phyloP scores from a whole-genome alignment of 2,888 invertebrate genomes.

The Cryptus viduatorius region DNA sequence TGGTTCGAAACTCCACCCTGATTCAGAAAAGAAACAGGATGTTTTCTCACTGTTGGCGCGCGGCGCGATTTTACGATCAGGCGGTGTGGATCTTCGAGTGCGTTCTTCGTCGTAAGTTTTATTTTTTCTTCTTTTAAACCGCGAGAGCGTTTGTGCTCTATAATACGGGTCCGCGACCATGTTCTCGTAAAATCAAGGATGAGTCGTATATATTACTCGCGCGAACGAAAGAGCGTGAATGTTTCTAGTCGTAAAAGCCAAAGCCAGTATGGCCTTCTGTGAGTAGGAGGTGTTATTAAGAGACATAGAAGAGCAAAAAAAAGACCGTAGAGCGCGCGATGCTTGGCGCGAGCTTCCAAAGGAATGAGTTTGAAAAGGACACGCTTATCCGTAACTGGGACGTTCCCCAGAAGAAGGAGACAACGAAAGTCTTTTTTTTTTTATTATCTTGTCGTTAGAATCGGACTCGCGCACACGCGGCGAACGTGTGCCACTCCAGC shows the following conservation, averaged over 20 bases:
- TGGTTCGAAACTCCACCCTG: constrained; percentile 42
- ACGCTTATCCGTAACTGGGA: background rate
- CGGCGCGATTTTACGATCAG: constrained; percentile 53
- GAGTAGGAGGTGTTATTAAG: constrained; percentile 47
- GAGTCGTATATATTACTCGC: constrained; percentile 58
- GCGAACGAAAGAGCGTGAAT: constrained; percentile 43
- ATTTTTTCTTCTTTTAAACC: background rate
- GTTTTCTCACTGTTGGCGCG: constrained; percentile 33
- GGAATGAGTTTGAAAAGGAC: constrained; percentile 40
- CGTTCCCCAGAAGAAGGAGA: constrained; percentile 24
- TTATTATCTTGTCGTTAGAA: constrained; percentile 19
- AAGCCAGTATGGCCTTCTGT: constrained; percentile 53
- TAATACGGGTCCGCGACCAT: constrained; percentile 34
- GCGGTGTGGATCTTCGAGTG: constrained; percentile 32
- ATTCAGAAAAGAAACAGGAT: constrained; percentile 45
- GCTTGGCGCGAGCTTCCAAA: constrained; percentile 40
- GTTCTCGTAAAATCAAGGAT: constrained; percentile 68
- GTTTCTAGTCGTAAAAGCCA: constrained; percentile 65
- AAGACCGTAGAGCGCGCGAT: constrained; percentile 19
- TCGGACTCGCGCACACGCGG: constrained; percentile 42
- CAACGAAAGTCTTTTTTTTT: constrained; percentile 26
- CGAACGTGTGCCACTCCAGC: constrained; percentile 53
- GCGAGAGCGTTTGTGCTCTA: constrained; percentile 27
- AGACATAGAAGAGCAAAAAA: constrained; percentile 18
- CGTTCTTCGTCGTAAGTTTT: constrained; percentile 52